phyloP scores from a whole-genome alignment of 2,888 invertebrate species.

The Eristalinus sepulchralis region DNA sequence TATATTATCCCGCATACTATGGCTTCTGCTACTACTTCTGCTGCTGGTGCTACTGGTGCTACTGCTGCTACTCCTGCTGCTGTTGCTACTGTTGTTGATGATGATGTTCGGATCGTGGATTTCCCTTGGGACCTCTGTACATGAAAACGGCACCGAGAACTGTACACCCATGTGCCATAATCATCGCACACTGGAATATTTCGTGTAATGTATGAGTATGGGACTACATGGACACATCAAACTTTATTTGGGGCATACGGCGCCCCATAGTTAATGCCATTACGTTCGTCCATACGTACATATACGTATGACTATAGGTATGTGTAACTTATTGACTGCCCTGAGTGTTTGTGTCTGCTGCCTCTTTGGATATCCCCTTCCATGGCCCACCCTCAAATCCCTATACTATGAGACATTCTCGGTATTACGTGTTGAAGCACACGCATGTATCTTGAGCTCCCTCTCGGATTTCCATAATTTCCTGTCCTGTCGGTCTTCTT shows the following conservation, averaged over 20 bases:
- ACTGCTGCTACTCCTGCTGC: conserved; percentile 63
- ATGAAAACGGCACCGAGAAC: conserved; percentile 73
- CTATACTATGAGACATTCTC: conserved; percentile 48
- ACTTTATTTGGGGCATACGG: conserved; percentile 77
- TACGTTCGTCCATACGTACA: conserved; percentile 23
- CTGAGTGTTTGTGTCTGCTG: conserved; percentile 64
- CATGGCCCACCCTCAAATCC: conserved; percentile 1
- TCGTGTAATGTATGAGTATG: conserved; percentile 76
- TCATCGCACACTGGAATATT: conserved; percentile 79
- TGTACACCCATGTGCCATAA: conserved; percentile 81
- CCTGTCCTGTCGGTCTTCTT: conserved; percentile 51
- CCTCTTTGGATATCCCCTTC: conserved; percentile 52
- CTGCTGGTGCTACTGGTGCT: conserved; percentile 31
- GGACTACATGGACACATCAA: conserved; percentile 80
- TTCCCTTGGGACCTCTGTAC: conserved; percentile 77
- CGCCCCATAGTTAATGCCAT: conserved; percentile 69
- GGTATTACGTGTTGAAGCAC: conserved; percentile 67
- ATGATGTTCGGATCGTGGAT: conserved; percentile 79
- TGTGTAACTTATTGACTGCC: conserved; percentile 64
- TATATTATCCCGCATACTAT: conserved; percentile 65
- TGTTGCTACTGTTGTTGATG: conserved; percentile 75
- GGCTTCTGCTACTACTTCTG: conserved; percentile 58
- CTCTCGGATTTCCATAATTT: conserved; percentile 66
- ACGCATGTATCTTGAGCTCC: conserved; percentile 62
- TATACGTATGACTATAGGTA: conserved; percentile 4